Percentiles rank a stretch among this genome's conserved stretches.
Conservation (phyloP, 2,113 vertebrate genomes). For the Danionella cerebrum region DNA sequence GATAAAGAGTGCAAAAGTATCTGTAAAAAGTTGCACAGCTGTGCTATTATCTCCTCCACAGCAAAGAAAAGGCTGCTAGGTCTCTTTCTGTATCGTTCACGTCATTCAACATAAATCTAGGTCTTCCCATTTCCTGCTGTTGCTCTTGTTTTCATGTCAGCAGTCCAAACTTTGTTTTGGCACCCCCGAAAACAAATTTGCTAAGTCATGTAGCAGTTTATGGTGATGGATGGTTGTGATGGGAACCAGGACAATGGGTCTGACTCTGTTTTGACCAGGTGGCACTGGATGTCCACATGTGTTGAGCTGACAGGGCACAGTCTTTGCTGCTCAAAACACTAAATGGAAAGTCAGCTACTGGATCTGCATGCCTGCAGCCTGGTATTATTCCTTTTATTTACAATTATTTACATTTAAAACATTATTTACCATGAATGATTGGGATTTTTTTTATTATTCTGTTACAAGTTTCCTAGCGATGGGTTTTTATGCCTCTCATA, state of each 20-base stretch:
- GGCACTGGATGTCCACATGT: conserved; percentile 21
- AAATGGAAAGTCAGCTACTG: no score
- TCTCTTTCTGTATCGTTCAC: conserved; percentile 7
- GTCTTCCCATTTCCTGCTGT: background rate
- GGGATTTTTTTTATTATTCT: no score
- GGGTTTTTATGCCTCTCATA: no score
- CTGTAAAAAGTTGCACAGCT: conserved; percentile 21
- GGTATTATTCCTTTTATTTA: no score
- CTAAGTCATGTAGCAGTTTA: conserved; percentile 33
- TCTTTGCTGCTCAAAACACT: no score
- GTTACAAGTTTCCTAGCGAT: no score
- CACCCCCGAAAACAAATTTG: conserved; percentile 42
- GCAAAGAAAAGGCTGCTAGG: conserved; percentile 25
- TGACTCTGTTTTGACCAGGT: background rate
- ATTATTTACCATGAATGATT: no score
- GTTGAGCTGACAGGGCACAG: no score
- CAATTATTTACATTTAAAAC: no score
- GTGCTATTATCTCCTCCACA: conserved; percentile 11
- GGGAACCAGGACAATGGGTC: conserved; percentile 15
- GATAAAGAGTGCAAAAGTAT: background rate
- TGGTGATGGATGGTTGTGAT: conserved; percentile 20
- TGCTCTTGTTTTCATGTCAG: conserved; percentile 34
- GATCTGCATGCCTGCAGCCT: no score
- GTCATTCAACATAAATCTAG: conserved; percentile 30
- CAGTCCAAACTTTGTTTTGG: conserved; percentile 43